Conservation (phyloP, 2,113 vertebrate species). For the Thunnus thynnus region DNA sequence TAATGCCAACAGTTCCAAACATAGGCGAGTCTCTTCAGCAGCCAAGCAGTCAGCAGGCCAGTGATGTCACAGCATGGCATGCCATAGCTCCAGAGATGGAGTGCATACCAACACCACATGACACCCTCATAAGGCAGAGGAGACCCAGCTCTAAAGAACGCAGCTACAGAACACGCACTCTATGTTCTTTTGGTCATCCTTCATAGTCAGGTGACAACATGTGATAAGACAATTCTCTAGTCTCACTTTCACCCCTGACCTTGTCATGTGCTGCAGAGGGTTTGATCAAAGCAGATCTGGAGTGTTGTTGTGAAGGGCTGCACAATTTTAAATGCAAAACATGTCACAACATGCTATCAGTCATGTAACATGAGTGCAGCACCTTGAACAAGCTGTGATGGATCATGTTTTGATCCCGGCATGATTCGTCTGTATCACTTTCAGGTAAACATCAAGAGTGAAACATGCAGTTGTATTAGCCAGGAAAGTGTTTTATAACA, state of each 20-base stretch:
- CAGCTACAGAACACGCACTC: conserved; percentile 16
- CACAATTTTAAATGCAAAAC: conserved; percentile 14
- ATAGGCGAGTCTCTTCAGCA: conserved; percentile 36
- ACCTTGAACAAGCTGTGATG: background rate
- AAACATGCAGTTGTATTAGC: conserved; percentile 2
- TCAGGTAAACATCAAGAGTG: conserved; percentile 20
- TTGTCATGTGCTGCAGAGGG: conserved; percentile 22
- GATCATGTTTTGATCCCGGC: conserved; percentile 23
- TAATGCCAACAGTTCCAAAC: conserved; percentile 47
- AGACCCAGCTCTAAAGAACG: conserved; percentile 27
- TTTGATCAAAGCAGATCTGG: conserved; percentile 5
- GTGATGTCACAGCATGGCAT: conserved; percentile 69
- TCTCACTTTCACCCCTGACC: conserved; percentile 22
- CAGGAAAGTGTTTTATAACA: conserved; percentile 24
- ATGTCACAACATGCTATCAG: conserved; percentile 32
- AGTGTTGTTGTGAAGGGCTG: conserved; percentile 17
- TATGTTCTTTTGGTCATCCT: conserved; percentile 33
- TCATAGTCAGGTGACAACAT: conserved; percentile 57
- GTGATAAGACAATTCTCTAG: conserved; percentile 17
- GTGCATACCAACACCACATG: conserved; percentile 72
- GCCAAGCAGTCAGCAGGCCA: conserved; percentile 40
- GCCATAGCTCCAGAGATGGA: conserved; percentile 34
- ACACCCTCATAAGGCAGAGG: conserved; percentile 33
- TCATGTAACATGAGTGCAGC: conserved; percentile 26
- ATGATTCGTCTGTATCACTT: conserved; percentile 17